Evolutionary conservation across 2,888 invertebrate species (phyloP), one percentile per base, ranked within the genome.

Genomic region (Cryptocephalus primarius): DNA sequence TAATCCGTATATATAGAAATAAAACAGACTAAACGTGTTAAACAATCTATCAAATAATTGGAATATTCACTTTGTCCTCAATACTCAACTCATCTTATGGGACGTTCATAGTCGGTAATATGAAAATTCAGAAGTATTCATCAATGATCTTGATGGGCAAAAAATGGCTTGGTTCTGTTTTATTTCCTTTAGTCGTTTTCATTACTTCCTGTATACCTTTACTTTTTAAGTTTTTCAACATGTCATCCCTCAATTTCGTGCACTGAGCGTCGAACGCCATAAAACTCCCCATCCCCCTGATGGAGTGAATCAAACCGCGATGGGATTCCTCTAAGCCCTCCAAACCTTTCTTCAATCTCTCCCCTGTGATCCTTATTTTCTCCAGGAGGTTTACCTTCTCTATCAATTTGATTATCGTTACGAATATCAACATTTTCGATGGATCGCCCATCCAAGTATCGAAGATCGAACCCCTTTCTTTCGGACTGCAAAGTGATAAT

Each of bases 381-480:
- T 78, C 72, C 44, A 99, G 65, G 11, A 99, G 75, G 46, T 86
- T 80, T 12, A 96, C 84, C 33, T 82, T 74, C 62, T 83, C 79
- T 8, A 99, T 86, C 0, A 91, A 87, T 43, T 87, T 79, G 34
- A 97, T 62, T 4, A 94, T 82, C 49, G 81, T 82, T 63, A 93
- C 89, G 45, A 99, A 71, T n/a, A 97, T 70, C 41, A 94, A 71
- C 39, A 99, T 63, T 72, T 97, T 99, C 46, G 90, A 82, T 4
- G 97, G 96, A 69, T 99, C 99, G 9, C 99, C 99, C 85, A 97
- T 88, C 97, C 99, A 99, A 0, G 97, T 97, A 71, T 99, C 99
- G 72, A 95, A 96, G 54, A 99, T 85, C 48, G 97, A 78, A 68
- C 86, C 94, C 0, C 88, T 71, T 48, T 86, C 82, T 12, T 79